Base-by-base conservation (phyloP, 2,888 invertebrate genomes). In the Eustalomyia histrio region DNA sequence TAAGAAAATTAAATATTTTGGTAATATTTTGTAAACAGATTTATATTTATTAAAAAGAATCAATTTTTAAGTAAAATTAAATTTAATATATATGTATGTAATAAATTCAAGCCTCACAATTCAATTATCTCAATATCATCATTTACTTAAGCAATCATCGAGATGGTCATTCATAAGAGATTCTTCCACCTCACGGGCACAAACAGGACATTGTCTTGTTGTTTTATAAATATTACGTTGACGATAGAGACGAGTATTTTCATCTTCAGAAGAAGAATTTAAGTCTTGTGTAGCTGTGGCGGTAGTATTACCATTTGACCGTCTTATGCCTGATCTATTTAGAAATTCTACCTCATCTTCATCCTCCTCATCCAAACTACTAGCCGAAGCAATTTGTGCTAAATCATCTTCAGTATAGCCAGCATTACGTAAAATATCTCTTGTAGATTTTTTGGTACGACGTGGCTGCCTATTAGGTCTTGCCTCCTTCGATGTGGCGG, bases 1-100 rank as follows among this genome's bases (percentile, higher is more conserved):
- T 16, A 53, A 60, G 67, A 92, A 94, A 87, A 92, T 95, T 50
- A 93, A 93, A 88, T 97, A 95, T 90, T 93, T 96, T 88, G 97
- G 97, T 9, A 92, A 94, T 87, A 90, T 97, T 63, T 92, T 93
- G 86, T 94, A 79, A 79, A 76, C 39, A 24, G 43, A n/a, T 1
- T 47, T 58, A 50, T n/a, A 24, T 55, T 47, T 47, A 47, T 39
- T 39, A 39, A 16, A 53, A 69, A 50, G 8, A 39, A 33, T 43
- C 24, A 63, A 47, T 47, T 47, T n/a, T 47, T 14, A 47, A 47
- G n/a, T 52, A 58, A 52, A 57, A 16, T n/a, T 29, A 68, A 53
- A 18, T 16, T 21, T 16, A 18, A 29, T 9, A 69, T 61, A 21
- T 61, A 24, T 55, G 24, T 39, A 71, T 39, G n/a, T 18, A 61